These are phyloP conservation scores for Megalopta genalis DNA, from an alignment of 1,140 invertebrate genomes.

Conservation along the genomic window DNA sequence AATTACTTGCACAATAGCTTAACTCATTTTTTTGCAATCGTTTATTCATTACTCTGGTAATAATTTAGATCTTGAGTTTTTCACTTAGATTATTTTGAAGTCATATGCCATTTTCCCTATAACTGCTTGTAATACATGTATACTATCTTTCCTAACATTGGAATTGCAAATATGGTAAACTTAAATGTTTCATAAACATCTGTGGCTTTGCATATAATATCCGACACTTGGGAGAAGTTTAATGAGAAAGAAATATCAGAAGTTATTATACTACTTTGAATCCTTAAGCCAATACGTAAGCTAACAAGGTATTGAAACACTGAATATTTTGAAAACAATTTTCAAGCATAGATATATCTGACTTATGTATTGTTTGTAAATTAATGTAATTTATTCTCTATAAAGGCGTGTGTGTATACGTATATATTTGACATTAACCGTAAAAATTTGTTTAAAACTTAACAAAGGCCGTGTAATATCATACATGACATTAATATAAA, in stretches of 20 bases:
- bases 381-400: conserved; percentile 42
- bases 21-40: no score
- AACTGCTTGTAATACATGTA: background rate
- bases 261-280: background rate
- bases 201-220: background rate
- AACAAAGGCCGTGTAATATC: conserved; percentile 47
- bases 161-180: background rate
- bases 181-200: background rate
- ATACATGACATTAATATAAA: conserved; percentile 49
- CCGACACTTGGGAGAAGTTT: background rate
- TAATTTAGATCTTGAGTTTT: no score
- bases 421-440: conserved; percentile 45
- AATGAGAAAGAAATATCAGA: background rate
- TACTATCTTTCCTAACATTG: background rate
- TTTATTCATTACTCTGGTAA: no score
- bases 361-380: conserved; percentile 25
- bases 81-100: no score
- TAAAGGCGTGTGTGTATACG: conserved; percentile 20
- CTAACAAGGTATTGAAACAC: background rate
- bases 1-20: no score
- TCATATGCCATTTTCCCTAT: background rate
- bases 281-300: no score
- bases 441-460: conserved; percentile 53
- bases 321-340: background rate
- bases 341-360: conserved; percentile 1